phyloP scores from a whole-genome alignment of 1,140 invertebrate species.

The Planococcus citri region DNA sequence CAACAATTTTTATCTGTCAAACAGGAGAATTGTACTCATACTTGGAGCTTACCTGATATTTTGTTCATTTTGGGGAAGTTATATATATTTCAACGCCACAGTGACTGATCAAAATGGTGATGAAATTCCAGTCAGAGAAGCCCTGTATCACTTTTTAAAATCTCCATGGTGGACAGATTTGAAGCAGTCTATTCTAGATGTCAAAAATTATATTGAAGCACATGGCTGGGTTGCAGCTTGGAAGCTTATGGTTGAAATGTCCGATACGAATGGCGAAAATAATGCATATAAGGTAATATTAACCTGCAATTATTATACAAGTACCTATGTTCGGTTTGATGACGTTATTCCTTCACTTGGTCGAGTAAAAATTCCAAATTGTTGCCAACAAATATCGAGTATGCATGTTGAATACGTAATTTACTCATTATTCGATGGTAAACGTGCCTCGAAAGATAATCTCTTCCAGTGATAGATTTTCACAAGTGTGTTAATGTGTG shows the following conservation, averaged over 20 bases:
- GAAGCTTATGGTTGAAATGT: conserved; percentile 70
- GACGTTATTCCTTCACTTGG: no score
- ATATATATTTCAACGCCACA: conserved; percentile 79
- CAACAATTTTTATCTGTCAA: conserved; percentile 23
- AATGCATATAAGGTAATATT: conserved; percentile 68
- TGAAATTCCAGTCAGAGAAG: conserved; percentile 73
- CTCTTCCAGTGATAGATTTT: no score
- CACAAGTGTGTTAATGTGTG: no score
- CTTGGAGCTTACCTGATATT: conserved; percentile 51
- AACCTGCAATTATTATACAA: not conserved
- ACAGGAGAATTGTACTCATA: conserved; percentile 40
- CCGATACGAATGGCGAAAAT: conserved; percentile 76
- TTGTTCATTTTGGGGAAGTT: conserved; percentile 56
- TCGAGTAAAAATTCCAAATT: no score
- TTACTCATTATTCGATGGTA: no score
- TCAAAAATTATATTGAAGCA: conserved; percentile 57
- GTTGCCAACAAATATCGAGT: no score
- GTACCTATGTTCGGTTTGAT: not conserved
- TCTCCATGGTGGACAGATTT: conserved; percentile 62
- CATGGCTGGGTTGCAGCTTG: conserved; percentile 71
- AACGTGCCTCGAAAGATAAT: no score
- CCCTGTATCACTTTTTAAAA: conserved; percentile 76
- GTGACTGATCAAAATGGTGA: conserved; percentile 76
- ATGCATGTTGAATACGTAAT: no score
- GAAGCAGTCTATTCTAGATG: conserved; percentile 56